Base-by-base conservation (phyloP, 2,888 invertebrate genomes). In the Antheraea yamamai region DNA sequence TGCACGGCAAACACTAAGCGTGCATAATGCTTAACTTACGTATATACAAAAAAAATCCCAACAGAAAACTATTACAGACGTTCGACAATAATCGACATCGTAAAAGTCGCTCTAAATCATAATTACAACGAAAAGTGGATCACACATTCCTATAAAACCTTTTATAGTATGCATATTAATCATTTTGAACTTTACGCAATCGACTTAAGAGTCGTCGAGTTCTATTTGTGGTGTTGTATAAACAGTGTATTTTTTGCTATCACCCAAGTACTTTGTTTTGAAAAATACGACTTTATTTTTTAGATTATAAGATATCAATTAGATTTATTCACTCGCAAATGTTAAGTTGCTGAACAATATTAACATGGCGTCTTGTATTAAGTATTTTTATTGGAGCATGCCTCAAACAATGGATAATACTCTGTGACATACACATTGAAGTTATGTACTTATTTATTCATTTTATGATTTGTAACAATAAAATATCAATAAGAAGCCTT, bases 301-400 rank as follows among this genome's bases (percentile, higher is more conserved):
- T 51, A 72, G 1, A 3, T 14, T 23, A 68, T 39, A 68, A 68
- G 68, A 68, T 68, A 35, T 39, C 16, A 68, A 68, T 68, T 68
- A 39, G 68, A 68, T 68, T 35, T 68, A 68, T 68, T 20, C 7
- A 20, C 35, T 18, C 35, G 18, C 35, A 68, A 68, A 68, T 68
- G 68, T 68, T 20, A 20, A 8, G 30, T 35, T 68, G 68, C 83
- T 81, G 82, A 78, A 77, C 85, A 77, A 83, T 86, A 84, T 84
- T 83, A 84, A 86, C 84, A 87, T 87, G 87, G 87, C 87, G 82
- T 58, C 72, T 73, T 61, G 73, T 75, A 68, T 23, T 68, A 68
- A 39, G 85, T 84, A 85, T 85, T 86, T 87, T 86, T 85, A 86
- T 87, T 87, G 84, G 85, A 84, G 83, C 84, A 82, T 84, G 73